Evolutionary conservation across 1,140 invertebrate species (phyloP).

Genomic region (Drosophila lacteicornis): DNA sequence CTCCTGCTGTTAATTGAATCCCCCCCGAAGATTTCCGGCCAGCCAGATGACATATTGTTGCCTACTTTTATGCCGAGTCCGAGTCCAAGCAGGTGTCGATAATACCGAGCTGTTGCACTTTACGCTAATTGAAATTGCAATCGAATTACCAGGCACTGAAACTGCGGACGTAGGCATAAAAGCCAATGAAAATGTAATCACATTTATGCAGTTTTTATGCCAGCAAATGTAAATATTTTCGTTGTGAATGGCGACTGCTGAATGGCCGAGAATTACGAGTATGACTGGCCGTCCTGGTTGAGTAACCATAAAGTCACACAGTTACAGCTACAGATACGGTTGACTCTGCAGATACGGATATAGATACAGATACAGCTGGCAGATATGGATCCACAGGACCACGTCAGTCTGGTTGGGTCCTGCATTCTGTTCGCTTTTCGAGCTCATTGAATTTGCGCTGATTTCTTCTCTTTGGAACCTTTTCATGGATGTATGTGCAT

Average conservation of each 20-base stretch:
- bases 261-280: constrained; percentile 32
- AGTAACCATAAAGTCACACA: constrained; percentile 48
- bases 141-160: constrained; percentile 69
- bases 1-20: constrained; percentile 35
- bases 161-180: constrained; percentile 52
- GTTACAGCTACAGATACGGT: constrained; percentile 16
- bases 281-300: constrained; percentile 44
- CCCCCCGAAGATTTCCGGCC: not conserved
- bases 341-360: constrained; percentile 15
- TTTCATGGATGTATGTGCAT: constrained; percentile 57
- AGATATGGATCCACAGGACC: constrained; percentile 7
- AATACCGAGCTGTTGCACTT: constrained; percentile 57
- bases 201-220: constrained; percentile 84
- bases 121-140: constrained; percentile 82
- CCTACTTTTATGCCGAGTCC: constrained; percentile 17
- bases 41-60: constrained; percentile 14
- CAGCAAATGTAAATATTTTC: constrained; percentile 81
- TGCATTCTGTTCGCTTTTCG: constrained; percentile 68
- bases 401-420: not conserved
- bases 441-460: constrained; percentile 81
- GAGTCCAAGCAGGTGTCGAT: constrained; percentile 16
- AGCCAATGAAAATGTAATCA: constrained; percentile 83
- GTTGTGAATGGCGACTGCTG: constrained; percentile 44
- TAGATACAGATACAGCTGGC: constrained; percentile 15
- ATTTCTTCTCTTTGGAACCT: constrained; percentile 59